A percentile compares a stretch with the other conserved stretches of the same genome.
phyloP scores from a whole-genome alignment of 2,888 invertebrate species.

The Archaeoteleia sp. region DNA sequence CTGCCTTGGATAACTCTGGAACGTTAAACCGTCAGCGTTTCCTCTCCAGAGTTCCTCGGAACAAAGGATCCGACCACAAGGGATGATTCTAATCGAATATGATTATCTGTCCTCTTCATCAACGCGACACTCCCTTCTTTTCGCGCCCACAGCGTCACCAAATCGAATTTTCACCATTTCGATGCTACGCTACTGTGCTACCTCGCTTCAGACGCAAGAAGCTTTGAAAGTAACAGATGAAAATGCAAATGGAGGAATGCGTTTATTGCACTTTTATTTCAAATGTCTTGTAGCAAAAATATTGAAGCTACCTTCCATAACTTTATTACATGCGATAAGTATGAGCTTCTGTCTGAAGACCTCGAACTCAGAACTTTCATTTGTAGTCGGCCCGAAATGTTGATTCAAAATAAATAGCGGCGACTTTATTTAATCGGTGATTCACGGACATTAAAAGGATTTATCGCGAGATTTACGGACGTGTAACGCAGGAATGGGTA shows the following conservation, averaged over 20 bases:
- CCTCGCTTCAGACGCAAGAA: slow-evolving; percentile 13
- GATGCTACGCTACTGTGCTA: slow-evolving; percentile 33
- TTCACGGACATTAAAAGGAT: slow-evolving; percentile 28
- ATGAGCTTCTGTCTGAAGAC: too few relatives aligned
- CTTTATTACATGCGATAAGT: too few relatives aligned
- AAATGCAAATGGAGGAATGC: slow-evolving; percentile 30
- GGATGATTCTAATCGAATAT: slow-evolving; percentile 71
- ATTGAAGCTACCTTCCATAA: too few relatives aligned
- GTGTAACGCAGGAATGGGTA: slow-evolving; percentile 36
- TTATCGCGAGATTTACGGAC: slow-evolving; percentile 41
- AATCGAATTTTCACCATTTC: slow-evolving; percentile 37
- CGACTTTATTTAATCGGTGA: slow-evolving; percentile 33
- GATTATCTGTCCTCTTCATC: slow-evolving; percentile 68
- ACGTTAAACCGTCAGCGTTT: slow-evolving; percentile 56
- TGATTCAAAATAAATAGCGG: not conserved
- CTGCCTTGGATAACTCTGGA: slow-evolving; percentile 59
- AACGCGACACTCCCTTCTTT: slow-evolving; percentile 53
- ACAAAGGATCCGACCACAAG: slow-evolving; percentile 66
- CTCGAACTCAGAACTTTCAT: too few relatives aligned
- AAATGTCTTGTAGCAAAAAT: not conserved
- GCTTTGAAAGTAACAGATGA: slow-evolving; percentile 24
- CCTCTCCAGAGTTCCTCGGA: slow-evolving; percentile 55
- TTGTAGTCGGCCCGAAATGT: too few relatives aligned
- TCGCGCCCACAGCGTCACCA: slow-evolving; percentile 34
- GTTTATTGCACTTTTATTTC: slow-evolving; percentile 21